Percentiles rank a stretch among this genome's conserved stretches.
phyloP scores from a whole-genome alignment of 2,797 vertebrate species.

The Anguilla pacifica region DNA sequence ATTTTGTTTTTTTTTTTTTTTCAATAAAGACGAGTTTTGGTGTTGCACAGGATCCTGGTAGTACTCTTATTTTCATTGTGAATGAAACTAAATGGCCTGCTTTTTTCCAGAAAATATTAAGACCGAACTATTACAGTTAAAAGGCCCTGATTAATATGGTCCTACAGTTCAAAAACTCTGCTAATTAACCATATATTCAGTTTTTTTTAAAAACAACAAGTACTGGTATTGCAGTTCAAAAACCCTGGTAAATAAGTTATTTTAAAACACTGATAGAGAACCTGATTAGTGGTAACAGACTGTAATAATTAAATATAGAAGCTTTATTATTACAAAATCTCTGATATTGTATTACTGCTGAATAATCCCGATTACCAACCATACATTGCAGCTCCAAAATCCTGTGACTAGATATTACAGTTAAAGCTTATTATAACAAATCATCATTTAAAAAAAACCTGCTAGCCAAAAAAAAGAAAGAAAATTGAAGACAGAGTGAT shows the following conservation, averaged over 20 bases:
- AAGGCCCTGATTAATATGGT: not conserved
- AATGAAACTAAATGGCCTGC: not conserved
- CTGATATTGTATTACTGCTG: not conserved
- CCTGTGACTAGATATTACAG: not conserved
- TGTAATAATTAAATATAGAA: too few species aligned
- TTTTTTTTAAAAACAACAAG: not conserved
- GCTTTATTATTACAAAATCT: too few species aligned
- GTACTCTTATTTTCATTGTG: not conserved
- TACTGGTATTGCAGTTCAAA: not conserved
- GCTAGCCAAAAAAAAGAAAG: not conserved
- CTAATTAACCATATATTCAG: not conserved
- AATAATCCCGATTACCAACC: not conserved
- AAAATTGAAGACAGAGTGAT: not conserved
- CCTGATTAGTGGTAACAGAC: too few species aligned
- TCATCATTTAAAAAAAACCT: not conserved
- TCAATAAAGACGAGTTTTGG: conserved; percentile 25
- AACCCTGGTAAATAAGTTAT: not conserved
- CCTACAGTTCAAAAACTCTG: not conserved
- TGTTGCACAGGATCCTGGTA: not conserved
- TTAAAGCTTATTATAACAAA: too few species aligned
- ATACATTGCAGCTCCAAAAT: not conserved
- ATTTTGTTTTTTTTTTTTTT: conserved; percentile 11
- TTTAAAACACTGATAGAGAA: too few species aligned
- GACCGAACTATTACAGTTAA: not conserved
- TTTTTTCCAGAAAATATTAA: not conserved